phyloP scores from a whole-genome alignment of 2,888 invertebrate genomes.

The Troglohyphantes excavatus region DNA sequence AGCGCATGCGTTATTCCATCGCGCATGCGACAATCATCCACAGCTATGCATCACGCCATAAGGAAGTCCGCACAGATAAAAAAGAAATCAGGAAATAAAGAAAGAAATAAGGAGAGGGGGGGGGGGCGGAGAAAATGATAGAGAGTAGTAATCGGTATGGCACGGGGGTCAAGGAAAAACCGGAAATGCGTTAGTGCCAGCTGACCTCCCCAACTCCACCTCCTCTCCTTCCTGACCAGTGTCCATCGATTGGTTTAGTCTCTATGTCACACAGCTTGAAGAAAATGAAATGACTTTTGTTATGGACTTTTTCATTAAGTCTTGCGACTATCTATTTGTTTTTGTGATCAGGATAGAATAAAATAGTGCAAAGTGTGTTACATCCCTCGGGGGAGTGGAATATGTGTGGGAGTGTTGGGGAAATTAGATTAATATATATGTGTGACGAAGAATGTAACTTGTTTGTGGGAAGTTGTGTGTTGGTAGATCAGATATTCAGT shows the following conservation, averaged over 20 bases:
- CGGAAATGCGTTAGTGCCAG: constrained; percentile 76
- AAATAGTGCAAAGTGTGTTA: no score
- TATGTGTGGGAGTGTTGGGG: no score
- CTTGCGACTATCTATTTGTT: neutral
- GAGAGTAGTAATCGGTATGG: constrained; percentile 42
- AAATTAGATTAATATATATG: no score
- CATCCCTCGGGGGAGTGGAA: no score
- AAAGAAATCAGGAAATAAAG: constrained; percentile 27
- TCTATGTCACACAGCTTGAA: constrained; percentile 6
- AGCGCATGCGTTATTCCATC: constrained; percentile 49
- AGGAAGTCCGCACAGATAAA: neutral
- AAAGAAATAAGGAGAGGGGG: neutral
- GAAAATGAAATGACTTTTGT: constrained; percentile 15
- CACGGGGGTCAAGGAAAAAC: constrained; percentile 66
- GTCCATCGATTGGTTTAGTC: constrained; percentile 67
- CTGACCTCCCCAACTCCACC: constrained; percentile 44
- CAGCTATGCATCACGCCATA: constrained; percentile 32
- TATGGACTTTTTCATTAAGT: constrained; percentile 6
- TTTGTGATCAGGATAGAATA: neutral
- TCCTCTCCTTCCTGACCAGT: neutral
- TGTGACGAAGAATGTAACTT: no score
- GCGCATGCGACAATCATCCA: constrained; percentile 50
- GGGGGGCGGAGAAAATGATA: neutral
- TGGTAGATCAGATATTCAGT: no score
- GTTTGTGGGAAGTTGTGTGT: no score